These are phyloP conservation scores for Zosterops hypoxanthus DNA, from an alignment of 2,113 vertebrate species.

Conservation along the genomic window DNA sequence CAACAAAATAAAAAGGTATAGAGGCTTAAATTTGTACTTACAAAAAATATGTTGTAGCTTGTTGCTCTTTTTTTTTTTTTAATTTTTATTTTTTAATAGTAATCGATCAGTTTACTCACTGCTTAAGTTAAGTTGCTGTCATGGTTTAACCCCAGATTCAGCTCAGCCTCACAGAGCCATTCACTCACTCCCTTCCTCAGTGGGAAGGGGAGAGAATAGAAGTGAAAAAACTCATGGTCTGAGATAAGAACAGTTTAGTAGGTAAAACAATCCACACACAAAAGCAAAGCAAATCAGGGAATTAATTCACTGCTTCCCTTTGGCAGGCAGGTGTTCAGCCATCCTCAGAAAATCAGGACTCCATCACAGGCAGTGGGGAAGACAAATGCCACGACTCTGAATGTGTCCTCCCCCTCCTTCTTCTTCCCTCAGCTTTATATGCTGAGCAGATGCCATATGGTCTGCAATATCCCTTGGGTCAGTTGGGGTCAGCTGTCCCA, in stretches of 20 bases:
- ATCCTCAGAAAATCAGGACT: background rate
- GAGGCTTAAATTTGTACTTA: background rate
- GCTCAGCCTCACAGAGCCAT: background rate
- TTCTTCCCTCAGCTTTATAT: background rate
- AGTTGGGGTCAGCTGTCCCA: background rate
- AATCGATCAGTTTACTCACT: background rate
- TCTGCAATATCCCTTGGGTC: background rate
- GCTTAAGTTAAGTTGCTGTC: background rate
- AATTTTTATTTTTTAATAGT: background rate
- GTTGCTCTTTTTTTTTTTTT: background rate
- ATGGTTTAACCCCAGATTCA: background rate
- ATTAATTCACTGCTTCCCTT: background rate
- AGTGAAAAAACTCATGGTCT: background rate
- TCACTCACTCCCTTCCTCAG: background rate
- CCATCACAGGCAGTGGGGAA: background rate
- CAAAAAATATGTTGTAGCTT: background rate
- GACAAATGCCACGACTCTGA: background rate
- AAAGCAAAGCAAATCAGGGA: background rate
- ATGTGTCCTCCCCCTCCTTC: background rate
- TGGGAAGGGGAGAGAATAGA: background rate
- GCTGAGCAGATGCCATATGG: background rate
- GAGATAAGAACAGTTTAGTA: background rate
- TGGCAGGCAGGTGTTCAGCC: background rate
- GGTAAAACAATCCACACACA: background rate
- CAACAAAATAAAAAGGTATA: background rate